phyloP scores from a whole-genome alignment of 2,888 invertebrate genomes.

The Drosophila atroscutellata region DNA sequence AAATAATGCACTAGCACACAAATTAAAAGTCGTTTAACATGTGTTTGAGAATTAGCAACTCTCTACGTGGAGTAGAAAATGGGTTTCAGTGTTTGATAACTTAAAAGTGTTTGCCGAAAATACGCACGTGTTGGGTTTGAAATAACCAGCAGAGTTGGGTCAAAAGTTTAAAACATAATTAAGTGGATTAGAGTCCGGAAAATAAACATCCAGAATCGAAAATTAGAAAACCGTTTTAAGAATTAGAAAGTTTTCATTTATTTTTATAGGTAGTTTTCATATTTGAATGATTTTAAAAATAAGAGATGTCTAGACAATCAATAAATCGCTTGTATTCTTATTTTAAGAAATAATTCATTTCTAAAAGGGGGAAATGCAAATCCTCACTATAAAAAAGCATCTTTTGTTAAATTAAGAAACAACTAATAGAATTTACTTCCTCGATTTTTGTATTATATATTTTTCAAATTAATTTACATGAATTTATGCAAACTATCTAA shows the following conservation, averaged over 20 bases:
- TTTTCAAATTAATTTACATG: no score
- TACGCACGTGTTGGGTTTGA: constrained; percentile 11
- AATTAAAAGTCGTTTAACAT: constrained; percentile 81
- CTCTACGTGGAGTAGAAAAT: constrained; percentile 37
- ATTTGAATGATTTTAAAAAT: no score
- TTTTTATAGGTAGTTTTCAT: background rate
- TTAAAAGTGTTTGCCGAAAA: constrained; percentile 49
- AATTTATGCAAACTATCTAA: no score
- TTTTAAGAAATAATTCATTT: background rate
- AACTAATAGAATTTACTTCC: background rate
- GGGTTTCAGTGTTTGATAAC: constrained; percentile 64
- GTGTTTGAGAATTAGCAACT: constrained; percentile 1
- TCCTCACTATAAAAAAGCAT: background rate
- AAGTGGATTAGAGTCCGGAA: constrained; percentile 28
- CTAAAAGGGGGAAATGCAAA: background rate
- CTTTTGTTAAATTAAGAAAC: background rate
- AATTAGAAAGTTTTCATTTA: background rate
- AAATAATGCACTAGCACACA: constrained; percentile 67
- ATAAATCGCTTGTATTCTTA: background rate
- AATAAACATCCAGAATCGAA: background rate
- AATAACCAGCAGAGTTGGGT: constrained; percentile 19
- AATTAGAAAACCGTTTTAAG: background rate
- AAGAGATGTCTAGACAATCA: no score
- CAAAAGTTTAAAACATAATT: constrained; percentile 42
- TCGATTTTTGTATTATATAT: no score